Evolutionary conservation across 2,113 vertebrate species (phyloP), one percentile per base, ranked within the genome.

Genomic region (Siniperca knerii): DNA sequence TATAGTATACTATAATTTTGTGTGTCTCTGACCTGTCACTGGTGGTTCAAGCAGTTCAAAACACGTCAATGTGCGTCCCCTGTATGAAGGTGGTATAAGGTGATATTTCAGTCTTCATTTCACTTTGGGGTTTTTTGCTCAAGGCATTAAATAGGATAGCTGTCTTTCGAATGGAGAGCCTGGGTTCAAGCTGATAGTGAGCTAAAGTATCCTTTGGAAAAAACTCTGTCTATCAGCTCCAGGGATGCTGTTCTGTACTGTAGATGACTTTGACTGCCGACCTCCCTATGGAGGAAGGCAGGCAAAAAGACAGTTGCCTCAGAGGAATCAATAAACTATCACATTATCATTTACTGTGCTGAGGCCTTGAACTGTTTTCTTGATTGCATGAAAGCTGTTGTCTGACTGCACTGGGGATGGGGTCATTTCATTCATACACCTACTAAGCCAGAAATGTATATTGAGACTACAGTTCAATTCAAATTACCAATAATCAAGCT

Each of bases 241-340:
- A 7, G 81, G 77, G 81, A 78, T 54, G 79, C 67, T 37, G 77
- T 6, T 84, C 64, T 75, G 77, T 64, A 18, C 62, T 77, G 77
- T 54, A 18, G 77, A 57, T 83, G 88, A 87, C 88, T 88, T 86
- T 90, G 77, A 79, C 75, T 65, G 75, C 55, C 23, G 42, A 80
- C 61, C 78, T 84, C 77, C 81, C 35, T 0, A 0, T 46, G 62
- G 66, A 81, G 42, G 6, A 11, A 20, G n/a, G 50, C 21, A 58
- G 68, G 54, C 33, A 72, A 69, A 66, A 55, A 83, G 67, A 67
- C 62, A 57, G 79, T 46, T 57, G 29, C 65, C 77, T 62, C 10
- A n/a, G n/a, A 87, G 71, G 58, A 79, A 92, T 93, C 90, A 79
- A 89, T 91, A 88, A 91, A 65, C 68, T 66, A 84, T 86, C 77